Evolutionary conservation across 1,140 invertebrate genomes (phyloP).

Genomic region (Metaphire vulgaris): DNA sequence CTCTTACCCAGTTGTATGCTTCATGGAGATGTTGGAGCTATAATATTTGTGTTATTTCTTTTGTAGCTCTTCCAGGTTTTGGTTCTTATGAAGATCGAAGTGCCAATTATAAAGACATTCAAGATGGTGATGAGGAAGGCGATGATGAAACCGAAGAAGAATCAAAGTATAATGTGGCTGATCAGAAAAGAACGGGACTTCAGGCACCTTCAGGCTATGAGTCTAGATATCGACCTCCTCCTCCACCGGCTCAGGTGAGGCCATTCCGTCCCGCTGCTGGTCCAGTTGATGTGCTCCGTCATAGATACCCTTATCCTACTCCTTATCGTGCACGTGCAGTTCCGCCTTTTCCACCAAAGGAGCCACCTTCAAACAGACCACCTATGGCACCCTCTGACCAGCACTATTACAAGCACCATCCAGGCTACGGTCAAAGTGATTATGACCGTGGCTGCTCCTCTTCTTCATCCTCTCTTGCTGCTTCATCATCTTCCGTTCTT

Average conservation of each 20-base stretch:
- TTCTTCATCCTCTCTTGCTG: not conserved
- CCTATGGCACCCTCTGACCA: not conserved
- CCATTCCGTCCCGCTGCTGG: not conserved
- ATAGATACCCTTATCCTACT: not conserved
- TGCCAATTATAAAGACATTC: not conserved
- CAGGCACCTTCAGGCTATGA: not conserved
- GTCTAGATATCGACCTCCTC: not conserved
- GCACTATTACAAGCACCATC: not conserved
- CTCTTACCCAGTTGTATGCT: too few species aligned
- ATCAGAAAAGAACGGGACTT: not conserved
- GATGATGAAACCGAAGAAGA: not conserved
- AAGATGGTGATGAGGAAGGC: not conserved
- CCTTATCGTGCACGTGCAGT: not conserved
- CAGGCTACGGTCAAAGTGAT: not conserved
- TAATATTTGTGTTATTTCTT: too few species aligned
- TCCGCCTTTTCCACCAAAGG: not conserved
- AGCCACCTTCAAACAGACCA: not conserved
- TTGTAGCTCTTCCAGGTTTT: not conserved
- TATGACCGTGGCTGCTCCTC: not conserved
- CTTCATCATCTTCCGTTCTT: not conserved
- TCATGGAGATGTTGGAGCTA: too few species aligned
- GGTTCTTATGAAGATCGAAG: not conserved
- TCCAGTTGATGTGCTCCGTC: not conserved
- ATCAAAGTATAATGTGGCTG: not conserved
- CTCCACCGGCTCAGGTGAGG: not conserved